Percentiles rank a stretch among this genome's conserved stretches.
These are phyloP conservation scores for Drosophila quadrilineata DNA, from an alignment of 1,140 invertebrate genomes.

Conservation along the genomic window DNA sequence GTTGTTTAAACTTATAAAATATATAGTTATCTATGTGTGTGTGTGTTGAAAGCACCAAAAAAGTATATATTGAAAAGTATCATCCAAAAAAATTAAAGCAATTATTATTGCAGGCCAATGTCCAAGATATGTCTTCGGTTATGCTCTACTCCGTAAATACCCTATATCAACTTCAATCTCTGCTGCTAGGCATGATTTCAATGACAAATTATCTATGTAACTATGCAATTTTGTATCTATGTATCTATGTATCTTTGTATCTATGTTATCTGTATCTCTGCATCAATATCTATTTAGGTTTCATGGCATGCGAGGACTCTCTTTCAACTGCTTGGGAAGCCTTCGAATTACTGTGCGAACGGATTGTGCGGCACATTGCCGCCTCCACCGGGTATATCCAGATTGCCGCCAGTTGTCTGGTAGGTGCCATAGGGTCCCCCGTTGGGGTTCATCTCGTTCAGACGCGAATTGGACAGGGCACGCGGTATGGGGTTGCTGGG, in stretches of 20 bases:
- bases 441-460: constrained; percentile 86
- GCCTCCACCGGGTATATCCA: constrained; percentile 84
- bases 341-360: constrained; percentile 63
- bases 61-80: constrained; percentile 67
- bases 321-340: constrained; percentile 15
- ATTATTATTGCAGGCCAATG: constrained; percentile 77
- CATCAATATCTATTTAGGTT: neutral
- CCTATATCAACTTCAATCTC: constrained; percentile 12
- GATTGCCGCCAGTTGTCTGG: constrained; percentile 85
- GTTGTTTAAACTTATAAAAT: too few relatives aligned
- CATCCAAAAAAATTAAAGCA: too few relatives aligned
- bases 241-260: constrained; percentile 2
- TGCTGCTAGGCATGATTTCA: constrained; percentile 17
- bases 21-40: constrained; percentile 37
- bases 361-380: constrained; percentile 68
- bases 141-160: constrained; percentile 27
- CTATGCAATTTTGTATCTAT: neutral
- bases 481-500: constrained; percentile 96
- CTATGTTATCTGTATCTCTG: neutral
- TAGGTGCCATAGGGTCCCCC: constrained; percentile 86
- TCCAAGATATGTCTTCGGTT: constrained; percentile 79
- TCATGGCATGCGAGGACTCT: constrained; percentile 33
- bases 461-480: constrained; percentile 91
- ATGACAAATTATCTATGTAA: constrained; percentile 7
- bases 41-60: constrained; percentile 43